Percentiles rank a stretch among this genome's conserved stretches.
Evolutionary conservation across 2,797 vertebrate genomes (phyloP).

Genomic region (Leptoclinus maculatus): DNA sequence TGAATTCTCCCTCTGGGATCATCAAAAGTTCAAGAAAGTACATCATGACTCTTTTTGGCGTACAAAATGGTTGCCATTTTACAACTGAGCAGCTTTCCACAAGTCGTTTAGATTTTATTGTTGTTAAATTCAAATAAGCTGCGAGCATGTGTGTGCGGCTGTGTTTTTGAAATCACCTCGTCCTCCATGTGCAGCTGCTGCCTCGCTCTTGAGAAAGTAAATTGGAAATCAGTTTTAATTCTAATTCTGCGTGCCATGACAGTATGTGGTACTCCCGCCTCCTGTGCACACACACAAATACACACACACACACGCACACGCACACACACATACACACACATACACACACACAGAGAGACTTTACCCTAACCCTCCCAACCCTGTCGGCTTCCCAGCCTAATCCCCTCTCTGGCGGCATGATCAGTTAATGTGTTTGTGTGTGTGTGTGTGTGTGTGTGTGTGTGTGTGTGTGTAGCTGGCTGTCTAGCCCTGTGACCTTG

Average conservation of each 20-base stretch:
- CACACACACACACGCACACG: slow-evolving; percentile 33
- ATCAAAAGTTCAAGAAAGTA: slow-evolving; percentile 59
- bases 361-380: slow-evolving; percentile 70
- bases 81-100: slow-evolving; percentile 8
- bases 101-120: neutral
- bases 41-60: slow-evolving; percentile 7
- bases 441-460: slow-evolving; percentile 48
- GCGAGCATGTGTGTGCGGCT: slow-evolving; percentile 11
- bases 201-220: slow-evolving; percentile 58
- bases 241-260: slow-evolving; percentile 62
- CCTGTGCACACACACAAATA: slow-evolving; percentile 38
- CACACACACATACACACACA: slow-evolving; percentile 35
- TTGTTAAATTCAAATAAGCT: slow-evolving; percentile 5
- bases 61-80: slow-evolving; percentile 19
- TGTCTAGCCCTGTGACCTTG: slow-evolving; percentile 81
- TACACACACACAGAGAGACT: slow-evolving; percentile 57
- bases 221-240: slow-evolving; percentile 69
- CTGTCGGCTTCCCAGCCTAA: slow-evolving; percentile 76
- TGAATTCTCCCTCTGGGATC: slow-evolving; percentile 59
- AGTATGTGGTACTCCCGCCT: slow-evolving; percentile 44
- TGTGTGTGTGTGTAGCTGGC: slow-evolving; percentile 49
- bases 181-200: slow-evolving; percentile 45
- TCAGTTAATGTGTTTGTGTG: slow-evolving; percentile 72
- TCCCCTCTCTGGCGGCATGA: slow-evolving; percentile 77
- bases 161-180: slow-evolving; percentile 25